Evolutionary conservation across 2,888 invertebrate species (phyloP), one percentile per base, ranked within the genome.

Genomic region (Callimorpha dominula): DNA sequence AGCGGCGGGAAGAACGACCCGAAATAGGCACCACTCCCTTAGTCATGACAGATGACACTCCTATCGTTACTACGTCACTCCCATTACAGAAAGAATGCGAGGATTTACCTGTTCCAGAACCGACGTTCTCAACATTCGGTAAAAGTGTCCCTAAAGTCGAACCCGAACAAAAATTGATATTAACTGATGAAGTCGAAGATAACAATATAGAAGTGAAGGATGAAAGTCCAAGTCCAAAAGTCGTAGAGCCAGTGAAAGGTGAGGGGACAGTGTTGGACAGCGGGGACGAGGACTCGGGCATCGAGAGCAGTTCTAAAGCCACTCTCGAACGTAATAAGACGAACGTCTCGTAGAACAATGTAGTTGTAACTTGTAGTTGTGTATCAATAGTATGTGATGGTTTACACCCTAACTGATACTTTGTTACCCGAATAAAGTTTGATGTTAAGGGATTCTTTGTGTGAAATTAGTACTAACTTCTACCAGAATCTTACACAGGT

Each of bases 281-380:
- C 84, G 97, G 96, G 1, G 97, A 97, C 84, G 97, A 97, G 81
- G 97, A 97, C 86, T 97, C 97, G 49, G 97, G 97, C 6, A 97
- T 97, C 67, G 97, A 97, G 87, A 97, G 97, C 81, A 96, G 96
- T 87, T 94, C 96, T 60, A 96, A 96, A 75, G 95, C 96, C 1
- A 96, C 96, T 12, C 92, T 97, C 52, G 96, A 97, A 85, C 91
- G 96, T 67, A 93, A 91, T 77, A 89, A 90, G 75, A 86, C 90
- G 31, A 90, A 94, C 80, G 89, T 93, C 75, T 92, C 92, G 60
- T 93, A 83, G 77, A 77, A 78, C 74, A 79, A 76, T 74, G 66
- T 82, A 82, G 80, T 31, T 70, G 71, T 83, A 76, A 62, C 57
- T 60, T 64, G 69, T 74, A 83, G 82, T 76, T 82, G 75, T 82